Base-by-base conservation (phyloP, 2,888 invertebrate species). In the Anagyrus pseudococci region DNA sequence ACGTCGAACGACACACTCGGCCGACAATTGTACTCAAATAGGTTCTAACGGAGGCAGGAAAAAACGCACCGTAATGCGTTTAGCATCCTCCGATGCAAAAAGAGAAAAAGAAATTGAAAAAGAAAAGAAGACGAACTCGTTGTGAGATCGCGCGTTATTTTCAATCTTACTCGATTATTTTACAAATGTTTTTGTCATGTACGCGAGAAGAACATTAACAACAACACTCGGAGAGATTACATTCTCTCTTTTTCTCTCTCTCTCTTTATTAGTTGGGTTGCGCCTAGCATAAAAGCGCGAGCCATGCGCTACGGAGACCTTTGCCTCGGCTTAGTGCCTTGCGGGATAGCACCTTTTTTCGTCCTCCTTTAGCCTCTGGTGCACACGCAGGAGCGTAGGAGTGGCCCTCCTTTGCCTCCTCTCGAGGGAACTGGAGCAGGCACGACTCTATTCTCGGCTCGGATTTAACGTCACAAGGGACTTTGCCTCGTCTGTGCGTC, bases 251-350 rank as follows among this genome's bases (percentile, higher is more conserved):
- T 46, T 15, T 41, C 37, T 23, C 22, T 19, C 23, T 8, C n/a
- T n/a, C n/a, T n/a, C n/a, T n/a, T n/a, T n/a, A n/a, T n/a, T n/a
- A n/a, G n/a, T n/a, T n/a, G n/a, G n/a, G n/a, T n/a, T n/a, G n/a
- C n/a, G n/a, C n/a, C n/a, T n/a, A n/a, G n/a, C n/a, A n/a, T n/a
- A n/a, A n/a, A n/a, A n/a, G n/a, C n/a, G n/a, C n/a, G n/a, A n/a
- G n/a, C n/a, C n/a, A n/a, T n/a, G n/a, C n/a, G n/a, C n/a, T n/a
- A n/a, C n/a, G n/a, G n/a, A n/a, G n/a, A n/a, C n/a, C n/a, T n/a
- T n/a, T n/a, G n/a, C n/a, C n/a, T n/a, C n/a, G n/a, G n/a, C 4
- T 64, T 65, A 61, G 65, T 58, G 22, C 65, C 62, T 58, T 41
- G 57, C 25, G 47, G 59, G 50, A 59, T 41, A 29, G 23, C 26